Evolutionary conservation across 2,888 invertebrate genomes (phyloP).

Genomic region (Leucozona laternaria): DNA sequence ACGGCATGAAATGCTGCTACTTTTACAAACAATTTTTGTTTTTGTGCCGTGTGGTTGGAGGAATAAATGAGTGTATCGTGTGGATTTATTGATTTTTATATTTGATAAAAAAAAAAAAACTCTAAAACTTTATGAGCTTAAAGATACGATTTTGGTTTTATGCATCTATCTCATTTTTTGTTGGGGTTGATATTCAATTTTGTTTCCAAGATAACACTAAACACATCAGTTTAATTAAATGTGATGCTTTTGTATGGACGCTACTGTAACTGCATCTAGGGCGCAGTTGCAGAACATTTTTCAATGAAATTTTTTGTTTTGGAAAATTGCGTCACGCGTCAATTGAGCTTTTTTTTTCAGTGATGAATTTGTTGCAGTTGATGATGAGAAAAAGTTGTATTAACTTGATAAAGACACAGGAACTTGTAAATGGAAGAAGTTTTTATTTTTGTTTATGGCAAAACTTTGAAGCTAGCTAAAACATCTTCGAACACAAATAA

Average conservation of each 20-base stretch:
- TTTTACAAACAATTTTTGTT: slow-evolving; percentile 10
- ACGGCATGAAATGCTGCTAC: slow-evolving; percentile 37
- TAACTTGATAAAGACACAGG: neutral
- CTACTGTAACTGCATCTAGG: slow-evolving; percentile 55
- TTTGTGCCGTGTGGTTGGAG: neutral
- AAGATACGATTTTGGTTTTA: slow-evolving; percentile 33
- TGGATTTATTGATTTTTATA: slow-evolving; percentile 28
- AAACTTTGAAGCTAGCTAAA: too few species aligned
- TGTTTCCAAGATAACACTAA: neutral
- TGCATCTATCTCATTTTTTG: slow-evolving; percentile 26
- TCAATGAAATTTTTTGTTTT: slow-evolving; percentile 24
- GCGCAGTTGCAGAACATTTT: slow-evolving; percentile 65
- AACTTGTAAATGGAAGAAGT: neutral
- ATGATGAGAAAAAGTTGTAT: neutral
- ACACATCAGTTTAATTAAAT: neutral
- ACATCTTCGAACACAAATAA: too few species aligned
- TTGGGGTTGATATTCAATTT: slow-evolving; percentile 34
- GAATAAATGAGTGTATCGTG: slow-evolving; percentile 27
- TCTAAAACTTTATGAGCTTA: slow-evolving; percentile 28
- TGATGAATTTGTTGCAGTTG: neutral
- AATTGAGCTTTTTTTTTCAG: slow-evolving; percentile 61
- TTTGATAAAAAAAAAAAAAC: slow-evolving; percentile 20
- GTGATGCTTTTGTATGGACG: slow-evolving; percentile 26
- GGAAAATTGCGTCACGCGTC: slow-evolving; percentile 58
- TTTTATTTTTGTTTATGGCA: neutral